phyloP scores from a whole-genome alignment of 2,113 vertebrate species.

The Varanus salvator region DNA sequence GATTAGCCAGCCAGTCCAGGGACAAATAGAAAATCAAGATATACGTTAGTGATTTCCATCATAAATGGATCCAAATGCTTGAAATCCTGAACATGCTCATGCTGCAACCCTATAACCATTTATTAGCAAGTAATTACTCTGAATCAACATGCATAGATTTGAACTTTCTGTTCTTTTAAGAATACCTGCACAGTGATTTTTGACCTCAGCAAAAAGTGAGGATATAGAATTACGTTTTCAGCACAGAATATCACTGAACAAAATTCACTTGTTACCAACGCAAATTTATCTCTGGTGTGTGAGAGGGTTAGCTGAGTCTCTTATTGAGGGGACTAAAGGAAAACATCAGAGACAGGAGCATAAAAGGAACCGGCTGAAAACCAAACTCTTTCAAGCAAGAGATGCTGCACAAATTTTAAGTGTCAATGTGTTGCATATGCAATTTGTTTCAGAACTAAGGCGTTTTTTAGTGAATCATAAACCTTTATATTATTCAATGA shows the following conservation, averaged over 20 bases:
- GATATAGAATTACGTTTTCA: not conserved
- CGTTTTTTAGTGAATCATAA: not conserved
- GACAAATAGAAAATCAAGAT: not conserved
- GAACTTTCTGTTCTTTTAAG: not conserved
- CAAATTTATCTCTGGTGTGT: not conserved
- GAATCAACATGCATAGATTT: not conserved
- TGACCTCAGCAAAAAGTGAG: not conserved
- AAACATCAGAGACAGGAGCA: not conserved
- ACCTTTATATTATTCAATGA: not conserved
- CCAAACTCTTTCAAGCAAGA: no score
- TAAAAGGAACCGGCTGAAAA: no score
- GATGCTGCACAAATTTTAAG: no score
- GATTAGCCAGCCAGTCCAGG: not conserved
- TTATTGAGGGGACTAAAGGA: not conserved
- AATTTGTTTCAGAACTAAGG: not conserved
- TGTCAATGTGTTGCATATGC: no score
- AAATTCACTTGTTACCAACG: not conserved
- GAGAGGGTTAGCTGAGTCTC: not conserved
- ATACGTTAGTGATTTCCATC: not conserved
- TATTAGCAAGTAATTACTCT: not conserved
- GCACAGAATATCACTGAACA: not conserved
- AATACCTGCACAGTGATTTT: not conserved
- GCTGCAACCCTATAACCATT: not conserved
- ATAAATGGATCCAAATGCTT: not conserved
- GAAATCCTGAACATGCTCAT: not conserved